Base-by-base conservation (phyloP, 2,888 invertebrate genomes). In the Thecophora atra region DNA sequence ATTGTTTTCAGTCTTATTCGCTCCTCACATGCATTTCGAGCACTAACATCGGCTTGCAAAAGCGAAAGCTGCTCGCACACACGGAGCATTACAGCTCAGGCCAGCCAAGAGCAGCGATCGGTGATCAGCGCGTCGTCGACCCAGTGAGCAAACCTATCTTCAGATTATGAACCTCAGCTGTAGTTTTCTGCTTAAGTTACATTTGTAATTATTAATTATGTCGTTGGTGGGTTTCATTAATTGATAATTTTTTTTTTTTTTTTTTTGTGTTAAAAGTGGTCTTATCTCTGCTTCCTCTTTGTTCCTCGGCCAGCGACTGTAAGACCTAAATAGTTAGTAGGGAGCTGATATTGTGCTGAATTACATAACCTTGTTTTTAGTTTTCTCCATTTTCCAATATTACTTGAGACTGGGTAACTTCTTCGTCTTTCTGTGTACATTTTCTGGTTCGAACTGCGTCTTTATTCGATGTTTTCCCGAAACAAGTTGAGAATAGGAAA, bases 1-100 rank as follows among this genome's bases (percentile, higher is more conserved):
- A 70, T 70, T 70, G 63, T 63, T 70, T 62, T n/a, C 42, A 63
- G 62, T 47, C 30, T 47, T n/a, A 44, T 19, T 44, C 1, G 19
- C 24, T 63, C 42, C 44, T 44, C 37, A 7, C 42, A 44, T 58
- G 28, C 17, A 28, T 28, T 28, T 28, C 7, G 24, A n/a, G 51
- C 51, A 42, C 13, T 15, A 51, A 65, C 65, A 51, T n/a, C 65
- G n/a, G 26, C 8, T 30, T 26, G 26, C 26, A 65, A 64, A 64
- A 64, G 64, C 64, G 64, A 64, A 64, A 64, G 47, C 64, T 64
- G 24, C 52, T 30, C 28, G 4, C 52, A 52, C 47, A 52, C n/a
- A 28, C 52, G 19, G 1, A 7, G 6, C 47, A 47, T 47, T 47
- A 11, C n/a, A n/a, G 17, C 24, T 30, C 11, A 13, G 63, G 42